Percentiles rank a stretch among this genome's conserved stretches.
phyloP scores from a whole-genome alignment of 1,140 invertebrate species.

The Yoshiicerus persimilis region DNA sequence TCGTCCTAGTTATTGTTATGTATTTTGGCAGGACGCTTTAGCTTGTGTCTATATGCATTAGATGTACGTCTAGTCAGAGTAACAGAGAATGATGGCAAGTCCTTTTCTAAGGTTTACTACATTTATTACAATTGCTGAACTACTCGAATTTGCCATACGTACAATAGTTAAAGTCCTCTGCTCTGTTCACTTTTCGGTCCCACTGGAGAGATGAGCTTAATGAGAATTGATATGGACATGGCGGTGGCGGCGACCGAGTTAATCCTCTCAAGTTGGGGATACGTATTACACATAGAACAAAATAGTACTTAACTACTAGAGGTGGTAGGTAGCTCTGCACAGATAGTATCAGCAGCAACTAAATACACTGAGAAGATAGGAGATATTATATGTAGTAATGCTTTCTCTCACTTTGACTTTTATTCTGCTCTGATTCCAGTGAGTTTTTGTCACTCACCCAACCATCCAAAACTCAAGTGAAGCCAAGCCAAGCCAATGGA shows the following conservation, averaged over 20 bases:
- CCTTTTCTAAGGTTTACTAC: not conserved
- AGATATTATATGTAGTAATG: not conserved
- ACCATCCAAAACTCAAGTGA: not conserved
- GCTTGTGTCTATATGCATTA: not conserved
- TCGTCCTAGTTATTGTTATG: conserved; percentile 9
- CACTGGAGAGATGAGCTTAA: conserved; percentile 19
- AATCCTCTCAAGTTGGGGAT: not conserved
- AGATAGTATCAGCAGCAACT: too few species aligned
- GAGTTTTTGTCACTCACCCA: conserved; percentile 11
- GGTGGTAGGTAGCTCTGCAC: too few species aligned
- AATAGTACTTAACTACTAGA: not conserved
- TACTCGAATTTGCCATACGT: not conserved
- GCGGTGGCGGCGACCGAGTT: not conserved
- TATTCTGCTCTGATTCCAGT: conserved; percentile 19
- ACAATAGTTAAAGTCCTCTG: not conserved
- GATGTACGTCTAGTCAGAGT: not conserved
- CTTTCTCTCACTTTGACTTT: not conserved
- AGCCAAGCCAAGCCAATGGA: not conserved
- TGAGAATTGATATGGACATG: conserved; percentile 14
- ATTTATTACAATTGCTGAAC: not conserved
- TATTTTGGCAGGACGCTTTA: not conserved
- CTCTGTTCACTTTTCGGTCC: not conserved
- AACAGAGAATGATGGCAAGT: not conserved
- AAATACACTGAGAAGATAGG: too few species aligned
- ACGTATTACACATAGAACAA: not conserved